phyloP scores from a whole-genome alignment of 2,797 vertebrate genomes.

The Neomorphus geoffroyi region DNA sequence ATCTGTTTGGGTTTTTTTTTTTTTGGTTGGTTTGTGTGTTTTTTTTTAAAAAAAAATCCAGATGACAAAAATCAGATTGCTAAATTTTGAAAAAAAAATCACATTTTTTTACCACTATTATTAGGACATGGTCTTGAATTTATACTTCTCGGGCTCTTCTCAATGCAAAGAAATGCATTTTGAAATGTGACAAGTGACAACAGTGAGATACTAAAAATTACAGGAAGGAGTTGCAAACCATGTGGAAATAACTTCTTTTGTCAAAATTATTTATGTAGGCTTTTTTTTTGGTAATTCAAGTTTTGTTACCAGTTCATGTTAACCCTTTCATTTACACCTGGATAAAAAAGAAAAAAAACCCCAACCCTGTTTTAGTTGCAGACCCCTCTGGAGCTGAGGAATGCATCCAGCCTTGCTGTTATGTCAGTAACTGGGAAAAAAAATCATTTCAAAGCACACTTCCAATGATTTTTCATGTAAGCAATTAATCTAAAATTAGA shows the following conservation, averaged over 20 bases:
- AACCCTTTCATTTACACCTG: background rate
- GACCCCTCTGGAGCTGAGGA: background rate
- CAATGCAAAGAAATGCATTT: conserved; percentile 15
- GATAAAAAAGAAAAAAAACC: background rate
- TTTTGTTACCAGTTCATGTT: background rate
- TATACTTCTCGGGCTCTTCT: background rate
- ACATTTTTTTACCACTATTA: background rate
- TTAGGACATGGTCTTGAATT: background rate
- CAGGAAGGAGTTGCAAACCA: conserved; percentile 38
- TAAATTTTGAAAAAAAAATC: background rate
- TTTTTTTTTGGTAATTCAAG: background rate
- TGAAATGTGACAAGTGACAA: conserved; percentile 64
- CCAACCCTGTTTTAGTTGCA: background rate
- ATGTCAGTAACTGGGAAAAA: background rate
- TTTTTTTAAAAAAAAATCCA: background rate
- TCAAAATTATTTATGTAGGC: conserved; percentile 19
- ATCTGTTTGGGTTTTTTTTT: too few species aligned
- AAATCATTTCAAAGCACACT: background rate
- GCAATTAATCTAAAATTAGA: background rate
- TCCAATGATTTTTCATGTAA: background rate
- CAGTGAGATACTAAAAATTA: conserved; percentile 58
- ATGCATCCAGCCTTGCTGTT: background rate
- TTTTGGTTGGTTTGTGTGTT: background rate
- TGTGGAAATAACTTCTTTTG: conserved; percentile 65
- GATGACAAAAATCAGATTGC: background rate